phyloP scores from a whole-genome alignment of 2,797 vertebrate species.

The Psittacula derbiana region DNA sequence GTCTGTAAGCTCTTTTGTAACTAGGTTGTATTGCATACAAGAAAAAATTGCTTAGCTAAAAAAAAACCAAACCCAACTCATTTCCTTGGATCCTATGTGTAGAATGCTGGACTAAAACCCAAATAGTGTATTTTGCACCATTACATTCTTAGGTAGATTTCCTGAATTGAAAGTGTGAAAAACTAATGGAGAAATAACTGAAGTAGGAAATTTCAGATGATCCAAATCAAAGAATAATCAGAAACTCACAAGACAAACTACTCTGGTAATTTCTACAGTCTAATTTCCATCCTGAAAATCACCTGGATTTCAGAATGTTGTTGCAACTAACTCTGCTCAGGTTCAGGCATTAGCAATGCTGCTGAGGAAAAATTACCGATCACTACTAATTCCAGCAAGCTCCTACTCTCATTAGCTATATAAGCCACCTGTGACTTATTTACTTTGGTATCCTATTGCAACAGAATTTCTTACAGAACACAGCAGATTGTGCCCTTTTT shows the following conservation, averaged over 20 bases:
- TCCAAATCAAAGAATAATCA: background rate
- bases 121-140: background rate
- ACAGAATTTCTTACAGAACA: background rate
- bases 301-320: background rate
- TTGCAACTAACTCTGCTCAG: background rate
- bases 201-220: background rate
- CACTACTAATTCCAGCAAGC: background rate
- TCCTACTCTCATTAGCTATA: background rate
- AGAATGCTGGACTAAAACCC: background rate
- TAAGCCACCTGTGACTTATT: background rate
- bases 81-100: background rate
- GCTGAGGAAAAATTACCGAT: background rate
- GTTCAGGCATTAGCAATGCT: background rate
- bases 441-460: background rate
- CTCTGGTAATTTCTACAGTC: background rate
- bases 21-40: background rate
- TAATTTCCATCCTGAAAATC: background rate
- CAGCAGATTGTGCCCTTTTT: background rate
- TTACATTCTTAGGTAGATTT: background rate
- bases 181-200: background rate
- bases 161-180: background rate
- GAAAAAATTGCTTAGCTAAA: background rate
- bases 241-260: background rate
- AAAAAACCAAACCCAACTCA: accelerated
- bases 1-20: background rate